Evolutionary conservation across 2,113 vertebrate species (phyloP).

Genomic region (Otocyon megalotis): DNA sequence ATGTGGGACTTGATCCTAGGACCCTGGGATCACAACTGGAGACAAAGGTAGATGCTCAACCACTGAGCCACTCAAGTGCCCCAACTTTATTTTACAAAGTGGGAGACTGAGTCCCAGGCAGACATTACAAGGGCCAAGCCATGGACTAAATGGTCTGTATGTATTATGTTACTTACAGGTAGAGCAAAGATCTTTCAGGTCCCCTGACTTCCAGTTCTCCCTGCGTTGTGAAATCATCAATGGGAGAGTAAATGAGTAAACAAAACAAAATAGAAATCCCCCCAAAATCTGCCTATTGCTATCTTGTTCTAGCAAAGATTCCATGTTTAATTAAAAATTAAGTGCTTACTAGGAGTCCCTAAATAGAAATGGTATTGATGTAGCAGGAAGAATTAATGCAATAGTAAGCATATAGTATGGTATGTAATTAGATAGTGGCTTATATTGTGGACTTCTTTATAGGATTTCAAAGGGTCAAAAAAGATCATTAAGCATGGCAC

Average conservation of each 20-base stretch:
- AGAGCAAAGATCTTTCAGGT: neutral
- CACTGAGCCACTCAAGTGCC: too few relatives aligned
- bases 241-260: constrained; percentile 46
- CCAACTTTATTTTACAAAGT: constrained; percentile 22
- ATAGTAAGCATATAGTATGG: neutral
- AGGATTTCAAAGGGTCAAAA: neutral
- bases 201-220: neutral
- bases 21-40: too few relatives aligned
- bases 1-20: too few relatives aligned
- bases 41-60: too few relatives aligned
- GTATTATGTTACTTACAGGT: neutral
- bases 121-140: neutral
- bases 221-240: neutral
- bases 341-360: neutral
- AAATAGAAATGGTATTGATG: neutral
- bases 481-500: constrained; percentile 19
- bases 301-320: neutral
- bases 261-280: neutral
- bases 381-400: neutral
- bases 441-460: neutral
- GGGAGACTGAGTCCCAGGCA: neutral
- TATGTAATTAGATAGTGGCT: neutral
- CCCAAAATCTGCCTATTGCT: neutral
- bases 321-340: neutral
- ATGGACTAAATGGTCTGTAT: neutral